phyloP scores from a whole-genome alignment of 2,797 vertebrate genomes.

The Clarias pachynema region DNA sequence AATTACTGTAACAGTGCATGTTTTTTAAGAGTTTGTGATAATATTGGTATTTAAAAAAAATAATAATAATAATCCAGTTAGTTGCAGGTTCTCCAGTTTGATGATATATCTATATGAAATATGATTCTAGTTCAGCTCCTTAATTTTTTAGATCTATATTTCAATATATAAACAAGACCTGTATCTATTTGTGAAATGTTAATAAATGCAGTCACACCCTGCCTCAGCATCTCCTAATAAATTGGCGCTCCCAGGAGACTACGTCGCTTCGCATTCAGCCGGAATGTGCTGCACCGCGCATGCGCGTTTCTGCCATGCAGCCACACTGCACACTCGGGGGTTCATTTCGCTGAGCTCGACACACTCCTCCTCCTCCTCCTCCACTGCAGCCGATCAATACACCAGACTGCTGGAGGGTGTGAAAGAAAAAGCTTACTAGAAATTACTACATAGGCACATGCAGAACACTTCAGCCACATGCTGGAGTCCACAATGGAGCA shows the following conservation, averaged over 20 bases:
- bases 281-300: neutral
- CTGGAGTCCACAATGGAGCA: neutral
- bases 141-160: neutral
- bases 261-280: neutral
- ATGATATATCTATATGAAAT: too few relatives aligned
- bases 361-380: conserved; percentile 27
- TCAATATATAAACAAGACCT: neutral
- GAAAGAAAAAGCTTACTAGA: neutral
- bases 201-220: conserved; percentile 9
- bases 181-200: neutral
- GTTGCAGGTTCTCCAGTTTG: neutral
- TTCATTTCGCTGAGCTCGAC: conserved; percentile 6
- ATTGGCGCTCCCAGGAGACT: neutral
- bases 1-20: neutral
- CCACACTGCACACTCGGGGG: neutral
- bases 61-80: too few relatives aligned
- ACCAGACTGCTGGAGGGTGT: neutral
- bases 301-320: conserved; percentile 13
- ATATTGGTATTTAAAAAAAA: too few relatives aligned
- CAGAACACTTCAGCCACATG: neutral
- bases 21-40: neutral
- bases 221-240: neutral
- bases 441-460: neutral
- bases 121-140: neutral
- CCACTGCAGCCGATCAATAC: conserved; percentile 12